Percentiles rank a stretch among this genome's conserved stretches.
These are phyloP conservation scores for Lithodes maja DNA, from an alignment of 2,888 invertebrate species.

Conservation along the genomic window DNA sequence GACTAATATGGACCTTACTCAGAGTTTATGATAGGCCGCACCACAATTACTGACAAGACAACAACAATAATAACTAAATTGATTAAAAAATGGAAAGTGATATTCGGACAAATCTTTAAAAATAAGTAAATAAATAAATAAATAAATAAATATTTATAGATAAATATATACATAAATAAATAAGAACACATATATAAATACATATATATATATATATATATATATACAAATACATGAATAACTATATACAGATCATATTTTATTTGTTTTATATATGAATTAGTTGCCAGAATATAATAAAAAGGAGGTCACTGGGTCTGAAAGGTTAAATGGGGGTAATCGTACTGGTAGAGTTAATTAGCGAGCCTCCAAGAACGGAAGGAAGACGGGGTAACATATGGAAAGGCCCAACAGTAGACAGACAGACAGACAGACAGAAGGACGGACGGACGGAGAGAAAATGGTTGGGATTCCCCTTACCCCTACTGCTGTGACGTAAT, in stretches of 20 bases:
- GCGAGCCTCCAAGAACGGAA: not conserved
- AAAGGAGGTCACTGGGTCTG: too few species aligned
- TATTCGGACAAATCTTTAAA: not conserved
- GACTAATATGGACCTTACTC: not conserved
- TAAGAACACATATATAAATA: slow-evolving; percentile 10
- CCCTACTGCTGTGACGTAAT: not conserved
- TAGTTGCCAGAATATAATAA: not conserved
- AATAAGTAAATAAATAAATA: not conserved
- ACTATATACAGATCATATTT: not conserved
- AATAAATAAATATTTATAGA: not conserved
- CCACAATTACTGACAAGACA: too few species aligned
- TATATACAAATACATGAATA: not conserved
- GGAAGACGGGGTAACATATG: not conserved
- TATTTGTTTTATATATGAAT: not conserved
- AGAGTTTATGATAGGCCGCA: too few species aligned
- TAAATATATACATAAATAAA: not conserved
- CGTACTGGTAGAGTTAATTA: too few species aligned
- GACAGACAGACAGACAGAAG: too few species aligned
- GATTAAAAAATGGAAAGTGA: not conserved
- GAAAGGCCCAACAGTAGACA: not conserved
- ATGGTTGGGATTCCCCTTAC: not conserved
- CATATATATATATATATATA: slow-evolving; percentile 6
- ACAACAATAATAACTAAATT: too few species aligned
- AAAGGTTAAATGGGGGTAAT: not conserved
- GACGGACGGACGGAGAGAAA: too few species aligned